Evolutionary conservation across 2,888 invertebrate species (phyloP).

Genomic region (Dolomedes plantarius): DNA sequence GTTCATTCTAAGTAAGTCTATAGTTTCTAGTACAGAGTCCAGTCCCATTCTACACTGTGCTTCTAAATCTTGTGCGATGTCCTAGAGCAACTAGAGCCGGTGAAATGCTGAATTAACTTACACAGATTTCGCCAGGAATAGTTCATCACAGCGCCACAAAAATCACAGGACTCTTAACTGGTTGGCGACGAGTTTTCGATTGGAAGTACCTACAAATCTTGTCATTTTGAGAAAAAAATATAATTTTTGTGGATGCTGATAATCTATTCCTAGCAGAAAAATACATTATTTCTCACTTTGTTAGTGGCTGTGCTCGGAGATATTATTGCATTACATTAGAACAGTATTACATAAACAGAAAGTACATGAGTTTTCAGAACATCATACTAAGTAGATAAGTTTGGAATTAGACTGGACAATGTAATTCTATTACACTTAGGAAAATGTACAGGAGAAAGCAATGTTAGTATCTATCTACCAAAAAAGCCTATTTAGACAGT

Average conservation of each 20-base stretch:
- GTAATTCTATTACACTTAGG: slow-evolving; percentile 59
- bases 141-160: background rate
- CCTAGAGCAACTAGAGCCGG: slow-evolving; percentile 2
- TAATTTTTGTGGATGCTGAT: too few relatives aligned
- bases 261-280: background rate
- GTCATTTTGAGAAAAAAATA: too few relatives aligned
- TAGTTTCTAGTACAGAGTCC: slow-evolving; percentile 66
- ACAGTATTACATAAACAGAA: background rate
- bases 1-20: slow-evolving; percentile 45
- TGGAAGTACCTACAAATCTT: too few relatives aligned
- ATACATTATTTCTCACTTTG: background rate
- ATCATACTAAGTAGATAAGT: background rate
- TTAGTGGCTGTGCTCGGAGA: slow-evolving; percentile 15
- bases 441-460: slow-evolving; percentile 46
- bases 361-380: background rate
- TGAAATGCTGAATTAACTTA: background rate
- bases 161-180: background rate
- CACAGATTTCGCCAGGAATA: background rate
- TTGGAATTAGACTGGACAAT: slow-evolving; percentile 60
- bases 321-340: background rate
- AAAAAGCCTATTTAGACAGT: slow-evolving; percentile 48
- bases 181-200: too few relatives aligned
- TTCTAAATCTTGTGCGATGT: slow-evolving; percentile 1
- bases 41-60: slow-evolving; percentile 58
- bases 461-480: slow-evolving; percentile 64